Percentiles rank a stretch among this genome's conserved stretches.
These are phyloP conservation scores for Heliconius erato DNA, from an alignment of 2,888 invertebrate species.

Conservation along the genomic window DNA sequence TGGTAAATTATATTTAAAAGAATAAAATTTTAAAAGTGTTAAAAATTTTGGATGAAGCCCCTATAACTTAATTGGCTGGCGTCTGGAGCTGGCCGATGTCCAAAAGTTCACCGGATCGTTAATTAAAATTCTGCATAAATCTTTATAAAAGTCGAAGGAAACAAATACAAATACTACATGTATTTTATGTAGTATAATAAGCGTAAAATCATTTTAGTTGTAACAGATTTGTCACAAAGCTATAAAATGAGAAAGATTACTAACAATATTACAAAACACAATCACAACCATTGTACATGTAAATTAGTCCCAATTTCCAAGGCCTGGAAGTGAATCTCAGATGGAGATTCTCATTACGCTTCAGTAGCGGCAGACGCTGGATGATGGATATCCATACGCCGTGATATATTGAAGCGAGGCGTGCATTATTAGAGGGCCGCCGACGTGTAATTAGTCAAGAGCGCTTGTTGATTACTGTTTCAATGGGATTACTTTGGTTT, in stretches of 20 bases:
- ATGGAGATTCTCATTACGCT: constrained; percentile 47
- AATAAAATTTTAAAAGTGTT: neutral
- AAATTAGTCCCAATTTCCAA: constrained; percentile 17
- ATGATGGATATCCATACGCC: constrained; percentile 45
- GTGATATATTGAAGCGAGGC: constrained; percentile 41
- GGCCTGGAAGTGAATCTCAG: constrained; percentile 33
- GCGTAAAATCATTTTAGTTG: neutral
- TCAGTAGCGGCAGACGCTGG: constrained; percentile 33
- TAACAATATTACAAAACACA: neutral
- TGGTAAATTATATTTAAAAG: neutral
- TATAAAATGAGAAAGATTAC: neutral
- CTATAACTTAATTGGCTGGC: constrained; percentile 1
- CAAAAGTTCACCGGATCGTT: neutral
- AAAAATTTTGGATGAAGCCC: neutral
- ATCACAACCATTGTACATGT: constrained; percentile 12
- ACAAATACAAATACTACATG: neutral
- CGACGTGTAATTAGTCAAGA: constrained; percentile 41
- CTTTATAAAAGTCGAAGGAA: too few relatives aligned
- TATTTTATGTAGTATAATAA: too few relatives aligned
- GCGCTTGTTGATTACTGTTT: constrained; percentile 30
- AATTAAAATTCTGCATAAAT: neutral
- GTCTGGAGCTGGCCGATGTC: constrained; percentile 13
- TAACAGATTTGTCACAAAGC: neutral
- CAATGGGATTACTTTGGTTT: constrained; percentile 12
- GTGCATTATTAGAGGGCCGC: constrained; percentile 40